Base-by-base conservation (phyloP, 1,140 invertebrate species). In the Planococcus citri region DNA sequence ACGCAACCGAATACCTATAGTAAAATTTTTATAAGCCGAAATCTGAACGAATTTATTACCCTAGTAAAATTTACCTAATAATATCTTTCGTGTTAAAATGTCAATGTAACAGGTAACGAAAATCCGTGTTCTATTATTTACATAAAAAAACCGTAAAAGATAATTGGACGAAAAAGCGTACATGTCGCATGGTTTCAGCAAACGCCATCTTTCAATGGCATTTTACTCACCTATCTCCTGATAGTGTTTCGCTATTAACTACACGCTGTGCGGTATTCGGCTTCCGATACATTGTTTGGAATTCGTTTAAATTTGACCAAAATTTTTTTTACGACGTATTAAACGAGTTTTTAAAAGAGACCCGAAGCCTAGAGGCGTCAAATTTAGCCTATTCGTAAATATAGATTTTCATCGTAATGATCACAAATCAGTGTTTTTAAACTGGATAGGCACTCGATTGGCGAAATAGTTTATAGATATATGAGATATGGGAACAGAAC, bases 11-110 rank as follows among this genome's bases (percentile, higher is more conserved):
- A 51, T 51, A n/a, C n/a, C n/a, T n/a, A n/a, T n/a, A n/a, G n/a
- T n/a, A 51, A 51, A 51, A 51, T 9, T 51, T 51, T 51, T 51
- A 51, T 51, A 51, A 51, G 41, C 41, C 41, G 41, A 17, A 20
- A 3, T n/a, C 41, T 17, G 2, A n/a, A 51, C 41, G 41, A 51
- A 51, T 51, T 51, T 51, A 51, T 51, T 51, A 51, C 41, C 12
- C 6, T 20, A 51, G 41, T 51, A 51, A 51, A 51, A 51, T 51
- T 51, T 51, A 51, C 41, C 41, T 51, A 51, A 51, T 51, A 51
- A 51, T 51, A 51, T 51, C 41, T 51, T 51, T 51, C 41, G 41
- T 51, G 41, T 51, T 51, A 51, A 51, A 51, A n/a, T 51, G 41
- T 51, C 12, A 51, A 51, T 51, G n/a, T 14, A 14, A 14, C 12